Evolutionary conservation across 2,888 invertebrate genomes (phyloP), one percentile per base, ranked within the genome.

Genomic region (Opisthograptis luteolata): DNA sequence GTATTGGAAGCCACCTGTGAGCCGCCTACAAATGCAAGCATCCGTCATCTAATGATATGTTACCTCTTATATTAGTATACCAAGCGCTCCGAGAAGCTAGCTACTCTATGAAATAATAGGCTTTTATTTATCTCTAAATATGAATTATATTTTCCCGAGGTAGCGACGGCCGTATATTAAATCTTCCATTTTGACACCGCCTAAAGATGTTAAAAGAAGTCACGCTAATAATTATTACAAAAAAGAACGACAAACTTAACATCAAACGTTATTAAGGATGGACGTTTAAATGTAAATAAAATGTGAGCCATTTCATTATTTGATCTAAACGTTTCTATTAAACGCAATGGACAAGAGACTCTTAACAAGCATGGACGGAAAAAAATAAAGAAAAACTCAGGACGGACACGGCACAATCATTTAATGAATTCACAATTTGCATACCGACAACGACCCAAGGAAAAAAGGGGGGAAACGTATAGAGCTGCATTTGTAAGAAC

Each of bases 361-460:
- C 75, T 79, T 80, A 79, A 80, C 79, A 79, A 81, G 76, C 69
- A 70, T 62, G 56, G 69, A 72, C 69, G 51, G 34, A 35, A 55
- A 73, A 25, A 76, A 70, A 68, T 71, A 79, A 77, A 77, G 61
- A 66, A 75, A 82, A 79, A 75, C 77, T 79, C 67, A 64, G 67
- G 66, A 73, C 73, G 73, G 68, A 72, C 73, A n/a, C n/a, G n/a
- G 81, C 77, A 84, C 85, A 84, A 87, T 82, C 79, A 83, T 87
- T 84, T 84, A 85, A 85, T 87, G 86, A 87, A 87, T 85, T 87
- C 79, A 75, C 80, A 84, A 85, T 87, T 87, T 86, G 84, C 84
- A 86, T 87, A 81, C 84, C 82, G 79, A 82, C 79, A 77, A 76
- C 75, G 74, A 72, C 62, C 67, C 71, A 66, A 65, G 68, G 68